Base-by-base conservation (phyloP, 2,888 invertebrate species). In the Spodoptera exigua region DNA sequence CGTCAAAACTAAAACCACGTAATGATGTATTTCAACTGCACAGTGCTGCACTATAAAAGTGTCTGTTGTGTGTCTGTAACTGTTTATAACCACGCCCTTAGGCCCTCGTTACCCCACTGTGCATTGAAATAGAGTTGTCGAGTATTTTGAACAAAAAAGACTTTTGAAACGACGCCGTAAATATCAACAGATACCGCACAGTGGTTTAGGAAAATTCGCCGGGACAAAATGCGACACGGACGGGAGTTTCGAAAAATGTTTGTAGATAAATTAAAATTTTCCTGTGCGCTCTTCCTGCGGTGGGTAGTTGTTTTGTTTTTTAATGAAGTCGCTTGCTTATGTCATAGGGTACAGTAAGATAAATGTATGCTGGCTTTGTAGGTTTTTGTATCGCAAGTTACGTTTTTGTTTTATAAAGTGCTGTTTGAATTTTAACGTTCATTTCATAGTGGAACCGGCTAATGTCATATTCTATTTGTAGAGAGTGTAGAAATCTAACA, bases 121-220 rank as follows among this genome's bases (percentile, higher is more conserved):
- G 80, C 85, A 84, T 83, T 84, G 82, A 85, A 87, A 86, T 86
- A 82, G 58, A 70, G 66, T 67, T 84, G 81, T 78, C 58, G 55
- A 58, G 73, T 47, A 63, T 67, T 72, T 45, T 69, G 57, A 70
- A 72, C 67, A 78, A 69, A 76, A 74, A 73, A 62, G 37, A 70
- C 63, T 73, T 77, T 78, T 78, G 68, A 73, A 76, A 73, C 59
- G 64, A 57, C 41, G 59, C 62, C 49, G 56, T 70, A 78, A 66
- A 75, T 70, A 65, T 74, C 57, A 68, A 66, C 67, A 65, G 67
- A 69, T 70, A 78, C 61, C 61, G 54, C 62, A 70, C 61, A 54
- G 70, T 68, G 76, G 61, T 66, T 70, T 70, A 75, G 64, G 52
- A 62, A 65, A 67, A 76, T 69, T 71, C 44, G 21, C 52, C 44